phyloP scores from a whole-genome alignment of 2,797 vertebrate genomes.

The Eidolon dupreanum region DNA sequence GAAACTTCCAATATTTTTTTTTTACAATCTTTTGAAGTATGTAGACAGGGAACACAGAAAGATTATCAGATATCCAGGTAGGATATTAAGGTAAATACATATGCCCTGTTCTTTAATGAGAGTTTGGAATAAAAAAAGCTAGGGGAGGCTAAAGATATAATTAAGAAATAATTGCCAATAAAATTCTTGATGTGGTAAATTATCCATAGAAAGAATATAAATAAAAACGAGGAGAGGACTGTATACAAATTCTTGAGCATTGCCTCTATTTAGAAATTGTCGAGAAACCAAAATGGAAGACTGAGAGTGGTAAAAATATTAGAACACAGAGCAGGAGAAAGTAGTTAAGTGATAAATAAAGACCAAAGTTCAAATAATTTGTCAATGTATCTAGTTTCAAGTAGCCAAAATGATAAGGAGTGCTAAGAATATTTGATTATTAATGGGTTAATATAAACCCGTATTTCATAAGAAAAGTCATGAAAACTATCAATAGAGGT shows the following conservation, averaged over 20 bases:
- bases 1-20: background rate
- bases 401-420: background rate
- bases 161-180: background rate
- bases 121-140: background rate
- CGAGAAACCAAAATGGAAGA: background rate
- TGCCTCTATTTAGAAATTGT: background rate
- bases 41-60: background rate
- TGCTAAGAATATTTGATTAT: background rate
- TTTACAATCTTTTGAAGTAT: background rate
- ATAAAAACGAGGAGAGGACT: background rate
- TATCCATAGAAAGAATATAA: background rate
- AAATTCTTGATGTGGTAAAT: background rate
- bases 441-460: background rate
- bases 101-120: background rate
- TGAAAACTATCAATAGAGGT: background rate
- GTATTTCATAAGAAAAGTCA: background rate
- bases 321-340: background rate
- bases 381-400: background rate
- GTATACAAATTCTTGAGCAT: background rate
- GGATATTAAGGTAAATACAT: background rate
- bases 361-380: background rate
- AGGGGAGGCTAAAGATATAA: background rate
- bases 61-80: background rate
- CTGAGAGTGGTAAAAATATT: accelerated
- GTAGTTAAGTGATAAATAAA: background rate